A percentile compares a stretch with the other conserved stretches of the same genome.
Evolutionary conservation across 1,140 invertebrate species (phyloP).

Genomic region (Lasioglossum albipes): DNA sequence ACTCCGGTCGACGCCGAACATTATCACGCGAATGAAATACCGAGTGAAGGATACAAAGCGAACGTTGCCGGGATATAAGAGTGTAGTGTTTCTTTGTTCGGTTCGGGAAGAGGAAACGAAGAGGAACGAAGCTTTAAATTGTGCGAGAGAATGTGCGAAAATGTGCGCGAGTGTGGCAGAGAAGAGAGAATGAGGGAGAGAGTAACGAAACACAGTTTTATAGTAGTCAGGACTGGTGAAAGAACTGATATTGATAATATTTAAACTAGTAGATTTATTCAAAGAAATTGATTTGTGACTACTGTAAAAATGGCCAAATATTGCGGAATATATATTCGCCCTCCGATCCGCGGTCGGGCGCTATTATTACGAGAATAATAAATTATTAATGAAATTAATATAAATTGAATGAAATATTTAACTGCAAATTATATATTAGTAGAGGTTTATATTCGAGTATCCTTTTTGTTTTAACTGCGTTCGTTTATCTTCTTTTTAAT

Average conservation of each 20-base stretch:
- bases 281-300: constrained; percentile 76
- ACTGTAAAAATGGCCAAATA: constrained; percentile 81
- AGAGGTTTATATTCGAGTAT: constrained; percentile 79
- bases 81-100: constrained; percentile 44
- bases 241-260: constrained; percentile 76
- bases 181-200: constrained; percentile 35
- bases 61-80: constrained; percentile 64
- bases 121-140: constrained; percentile 80
- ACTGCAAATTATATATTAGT: constrained; percentile 79
- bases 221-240: constrained; percentile 70
- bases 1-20: constrained; percentile 62
- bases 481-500: constrained; percentile 55
- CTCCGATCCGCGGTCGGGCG: constrained; percentile 66
- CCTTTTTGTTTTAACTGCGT: constrained; percentile 59
- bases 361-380: constrained; percentile 80
- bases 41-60: constrained; percentile 42
- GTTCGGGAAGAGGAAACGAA: constrained; percentile 67
- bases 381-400: constrained; percentile 81
- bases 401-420: constrained; percentile 80
- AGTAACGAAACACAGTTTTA: constrained; percentile 70
- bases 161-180: constrained; percentile 14
- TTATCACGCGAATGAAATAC: constrained; percentile 45
- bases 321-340: constrained; percentile 75
- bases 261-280: constrained; percentile 73
- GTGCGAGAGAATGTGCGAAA: constrained; percentile 64